Conservation (phyloP, 2,797 vertebrate genomes). For the Calcarius lapponicus region DNA sequence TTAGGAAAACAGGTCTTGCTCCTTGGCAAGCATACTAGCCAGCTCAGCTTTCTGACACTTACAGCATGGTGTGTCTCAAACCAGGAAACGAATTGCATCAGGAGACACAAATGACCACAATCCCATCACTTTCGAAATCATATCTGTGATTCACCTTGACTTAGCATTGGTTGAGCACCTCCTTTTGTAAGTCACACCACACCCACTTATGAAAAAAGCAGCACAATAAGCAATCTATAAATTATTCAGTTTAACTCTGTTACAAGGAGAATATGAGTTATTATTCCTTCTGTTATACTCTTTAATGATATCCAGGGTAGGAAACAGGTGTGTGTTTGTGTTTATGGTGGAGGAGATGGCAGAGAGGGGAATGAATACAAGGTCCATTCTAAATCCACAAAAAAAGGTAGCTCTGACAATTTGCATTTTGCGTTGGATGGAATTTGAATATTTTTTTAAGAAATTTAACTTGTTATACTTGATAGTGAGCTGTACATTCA, state of each 20-base stretch:
- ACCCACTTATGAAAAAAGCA: slow-evolving; percentile 19
- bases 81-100: background rate
- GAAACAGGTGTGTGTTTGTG: background rate
- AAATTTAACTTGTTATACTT: background rate
- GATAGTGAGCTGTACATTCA: slow-evolving; percentile 4
- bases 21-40: background rate
- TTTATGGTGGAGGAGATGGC: background rate
- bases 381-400: background rate
- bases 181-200: slow-evolving; percentile 13
- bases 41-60: background rate
- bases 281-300: background rate
- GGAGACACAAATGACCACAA: slow-evolving; percentile 27
- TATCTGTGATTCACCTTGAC: slow-evolving; percentile 25
- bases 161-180: background rate
- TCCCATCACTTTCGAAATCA: background rate
- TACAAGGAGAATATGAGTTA: background rate
- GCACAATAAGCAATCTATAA: background rate
- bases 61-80: background rate
- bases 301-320: background rate
- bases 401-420: slow-evolving; percentile 11
- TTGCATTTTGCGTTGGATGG: slow-evolving; percentile 22
- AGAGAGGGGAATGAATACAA: background rate
- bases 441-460: slow-evolving; percentile 18
- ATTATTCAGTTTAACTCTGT: slow-evolving; percentile 1
- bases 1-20: background rate